Evolutionary conservation across 2,797 vertebrate genomes (phyloP).

Genomic region (Chanos chanos): DNA sequence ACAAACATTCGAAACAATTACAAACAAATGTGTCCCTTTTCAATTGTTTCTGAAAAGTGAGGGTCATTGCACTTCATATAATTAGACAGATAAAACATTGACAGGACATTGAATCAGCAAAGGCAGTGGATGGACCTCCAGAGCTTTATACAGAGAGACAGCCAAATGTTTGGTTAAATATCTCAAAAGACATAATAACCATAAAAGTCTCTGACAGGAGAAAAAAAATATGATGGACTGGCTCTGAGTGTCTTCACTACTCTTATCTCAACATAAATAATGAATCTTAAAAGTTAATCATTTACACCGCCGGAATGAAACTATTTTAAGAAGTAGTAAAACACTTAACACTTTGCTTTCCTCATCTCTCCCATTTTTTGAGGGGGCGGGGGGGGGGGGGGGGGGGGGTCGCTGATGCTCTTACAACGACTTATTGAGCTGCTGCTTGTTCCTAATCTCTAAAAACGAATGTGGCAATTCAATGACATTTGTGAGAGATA

Average conservation of each 20-base stretch:
- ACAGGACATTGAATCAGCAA: slow-evolving; percentile 39
- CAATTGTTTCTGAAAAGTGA: slow-evolving; percentile 36
- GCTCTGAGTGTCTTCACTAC: slow-evolving; percentile 57
- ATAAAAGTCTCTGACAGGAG: slow-evolving; percentile 32
- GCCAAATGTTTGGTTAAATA: slow-evolving; percentile 6
- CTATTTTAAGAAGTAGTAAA: slow-evolving; percentile 58
- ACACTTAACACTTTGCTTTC: slow-evolving; percentile 43
- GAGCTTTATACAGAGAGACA: slow-evolving; percentile 12
- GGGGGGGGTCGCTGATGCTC: too few relatives aligned
- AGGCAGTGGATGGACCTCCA: slow-evolving; percentile 33
- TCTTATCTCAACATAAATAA: slow-evolving; percentile 80
- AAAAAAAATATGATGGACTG: slow-evolving; percentile 38
- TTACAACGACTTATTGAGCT: slow-evolving; percentile 24
- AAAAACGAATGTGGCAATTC: slow-evolving; percentile 15
- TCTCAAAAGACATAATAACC: slow-evolving; percentile 22
- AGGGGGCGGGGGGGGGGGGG: slow-evolving; percentile 27
- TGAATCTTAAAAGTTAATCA: slow-evolving; percentile 73
- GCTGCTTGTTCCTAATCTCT: slow-evolving; percentile 9
- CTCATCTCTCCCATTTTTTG: slow-evolving; percentile 34
- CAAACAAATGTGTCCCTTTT: slow-evolving; percentile 37
- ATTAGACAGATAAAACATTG: slow-evolving; percentile 36
- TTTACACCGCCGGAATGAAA: slow-evolving; percentile 61
- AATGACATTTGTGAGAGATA: slow-evolving; percentile 22
- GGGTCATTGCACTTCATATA: slow-evolving; percentile 69
- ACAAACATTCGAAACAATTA: slow-evolving; percentile 54